These are phyloP conservation scores for Prionailurus viverrinus DNA, from an alignment of 2,113 vertebrate species.

Conservation along the genomic window DNA sequence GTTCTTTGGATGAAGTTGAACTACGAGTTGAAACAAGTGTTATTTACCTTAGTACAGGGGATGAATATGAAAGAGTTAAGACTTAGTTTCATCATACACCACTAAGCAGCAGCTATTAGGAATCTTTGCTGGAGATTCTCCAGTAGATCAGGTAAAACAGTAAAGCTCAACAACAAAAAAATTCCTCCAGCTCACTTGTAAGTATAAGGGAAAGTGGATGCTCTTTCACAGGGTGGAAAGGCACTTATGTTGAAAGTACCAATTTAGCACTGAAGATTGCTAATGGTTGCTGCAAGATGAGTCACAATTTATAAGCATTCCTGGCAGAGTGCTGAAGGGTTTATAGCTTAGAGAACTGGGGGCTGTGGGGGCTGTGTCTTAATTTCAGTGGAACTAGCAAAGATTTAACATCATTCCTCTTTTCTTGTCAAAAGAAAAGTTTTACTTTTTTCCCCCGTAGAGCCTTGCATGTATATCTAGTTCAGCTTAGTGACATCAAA, in stretches of 20 bases:
- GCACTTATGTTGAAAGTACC: slow-evolving; percentile 55
- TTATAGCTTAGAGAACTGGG: slow-evolving; percentile 55
- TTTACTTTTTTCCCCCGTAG: background rate
- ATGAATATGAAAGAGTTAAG: background rate
- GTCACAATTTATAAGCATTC: slow-evolving; percentile 63
- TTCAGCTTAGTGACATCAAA: background rate
- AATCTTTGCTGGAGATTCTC: background rate
- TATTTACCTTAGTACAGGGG: background rate
- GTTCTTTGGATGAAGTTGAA: background rate
- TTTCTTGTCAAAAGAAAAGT: slow-evolving; percentile 53
- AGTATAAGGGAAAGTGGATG: background rate
- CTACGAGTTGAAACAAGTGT: slow-evolving; percentile 36
- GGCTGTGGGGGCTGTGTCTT: slow-evolving; percentile 12
- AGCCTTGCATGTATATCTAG: background rate
- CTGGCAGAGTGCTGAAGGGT: slow-evolving; percentile 49
- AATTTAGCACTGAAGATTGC: slow-evolving; percentile 58
- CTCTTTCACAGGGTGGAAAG: slow-evolving; percentile 2
- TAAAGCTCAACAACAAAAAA: slow-evolving; percentile 9
- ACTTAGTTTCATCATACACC: background rate
- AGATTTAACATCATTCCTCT: slow-evolving; percentile 46
- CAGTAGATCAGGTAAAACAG: background rate
- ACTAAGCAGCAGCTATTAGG: background rate
- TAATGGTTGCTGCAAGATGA: slow-evolving; percentile 58
- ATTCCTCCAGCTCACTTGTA: background rate
- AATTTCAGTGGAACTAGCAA: slow-evolving; percentile 45